Percentiles rank a stretch among this genome's conserved stretches.
phyloP scores from a whole-genome alignment of 2,888 invertebrate species.

The Drosophila diplacantha region DNA sequence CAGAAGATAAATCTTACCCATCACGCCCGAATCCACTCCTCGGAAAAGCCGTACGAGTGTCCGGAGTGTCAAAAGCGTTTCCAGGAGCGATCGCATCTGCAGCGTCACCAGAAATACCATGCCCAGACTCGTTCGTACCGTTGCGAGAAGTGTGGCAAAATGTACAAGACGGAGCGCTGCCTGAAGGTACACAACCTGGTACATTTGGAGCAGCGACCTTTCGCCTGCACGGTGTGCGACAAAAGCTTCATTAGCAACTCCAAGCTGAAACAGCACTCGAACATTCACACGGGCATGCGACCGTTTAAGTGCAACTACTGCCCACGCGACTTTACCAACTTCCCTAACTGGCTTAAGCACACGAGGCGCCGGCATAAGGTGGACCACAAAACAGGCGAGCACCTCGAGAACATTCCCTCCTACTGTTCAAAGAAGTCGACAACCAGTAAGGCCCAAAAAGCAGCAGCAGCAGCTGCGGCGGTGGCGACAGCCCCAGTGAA shows the following conservation, averaged over 20 bases:
- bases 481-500: conserved; percentile 29
- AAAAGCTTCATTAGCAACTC: conserved; percentile 81
- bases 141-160: conserved; percentile 78
- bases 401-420: conserved; percentile 76
- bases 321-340: conserved; percentile 81
- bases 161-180: conserved; percentile 80
- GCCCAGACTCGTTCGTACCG: conserved; percentile 76
- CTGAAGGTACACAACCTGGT: conserved; percentile 80
- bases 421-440: conserved; percentile 77
- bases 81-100: conserved; percentile 77
- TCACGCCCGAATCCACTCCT: conserved; percentile 76
- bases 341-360: conserved; percentile 82
- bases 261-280: conserved; percentile 81
- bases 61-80: conserved; percentile 77
- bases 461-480: conserved; percentile 58
- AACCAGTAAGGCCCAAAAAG: conserved; percentile 59
- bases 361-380: conserved; percentile 80
- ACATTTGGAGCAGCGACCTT: conserved; percentile 79
- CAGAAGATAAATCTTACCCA: conserved; percentile 78
- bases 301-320: conserved; percentile 81
- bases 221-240: conserved; percentile 79
- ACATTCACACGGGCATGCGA: conserved; percentile 80
- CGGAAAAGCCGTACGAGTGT: conserved; percentile 77
- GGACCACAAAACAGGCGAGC: conserved; percentile 78
- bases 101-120: conserved; percentile 78